phyloP scores from a whole-genome alignment of 2,113 vertebrate genomes.

The Theristicus caerulescens region DNA sequence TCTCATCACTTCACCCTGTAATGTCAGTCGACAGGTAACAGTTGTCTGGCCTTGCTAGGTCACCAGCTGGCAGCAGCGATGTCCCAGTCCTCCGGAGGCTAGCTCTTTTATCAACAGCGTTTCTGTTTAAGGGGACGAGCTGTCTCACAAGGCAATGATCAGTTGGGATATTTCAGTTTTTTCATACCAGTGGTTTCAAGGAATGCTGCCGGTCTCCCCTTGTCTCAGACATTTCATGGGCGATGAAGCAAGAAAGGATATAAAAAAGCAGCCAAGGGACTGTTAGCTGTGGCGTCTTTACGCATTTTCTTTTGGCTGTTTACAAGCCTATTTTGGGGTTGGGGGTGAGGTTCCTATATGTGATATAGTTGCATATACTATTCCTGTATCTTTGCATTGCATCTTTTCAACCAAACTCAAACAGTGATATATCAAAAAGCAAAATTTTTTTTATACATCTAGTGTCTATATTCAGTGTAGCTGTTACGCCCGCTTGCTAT shows the following conservation, averaged over 20 bases:
- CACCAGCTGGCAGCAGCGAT: constrained; percentile 66
- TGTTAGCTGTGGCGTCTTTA: constrained; percentile 61
- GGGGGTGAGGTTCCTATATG: neutral
- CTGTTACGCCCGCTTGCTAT: neutral
- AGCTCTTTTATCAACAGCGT: neutral
- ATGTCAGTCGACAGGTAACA: constrained; percentile 80
- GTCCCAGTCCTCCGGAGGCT: constrained; percentile 44
- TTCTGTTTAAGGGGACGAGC: constrained; percentile 61
- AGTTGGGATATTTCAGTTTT: constrained; percentile 75
- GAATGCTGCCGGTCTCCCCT: constrained; percentile 82
- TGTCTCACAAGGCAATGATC: constrained; percentile 62
- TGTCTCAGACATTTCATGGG: constrained; percentile 76
- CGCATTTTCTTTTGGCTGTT: constrained; percentile 20
- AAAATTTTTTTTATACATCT: neutral
- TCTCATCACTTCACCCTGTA: constrained; percentile 58
- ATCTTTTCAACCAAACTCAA: neutral
- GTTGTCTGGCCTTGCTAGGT: constrained; percentile 73
- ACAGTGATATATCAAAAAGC: neutral
- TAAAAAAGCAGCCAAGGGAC: constrained; percentile 73
- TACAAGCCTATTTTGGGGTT: constrained; percentile 2
- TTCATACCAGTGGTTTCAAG: constrained; percentile 82
- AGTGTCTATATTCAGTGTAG: neutral
- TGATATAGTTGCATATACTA: neutral
- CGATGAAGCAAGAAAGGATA: constrained; percentile 81
- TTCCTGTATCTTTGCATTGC: constrained; percentile 12